These are phyloP conservation scores for Lasioglossum morio DNA, from an alignment of 2,888 invertebrate species.

Conservation along the genomic window DNA sequence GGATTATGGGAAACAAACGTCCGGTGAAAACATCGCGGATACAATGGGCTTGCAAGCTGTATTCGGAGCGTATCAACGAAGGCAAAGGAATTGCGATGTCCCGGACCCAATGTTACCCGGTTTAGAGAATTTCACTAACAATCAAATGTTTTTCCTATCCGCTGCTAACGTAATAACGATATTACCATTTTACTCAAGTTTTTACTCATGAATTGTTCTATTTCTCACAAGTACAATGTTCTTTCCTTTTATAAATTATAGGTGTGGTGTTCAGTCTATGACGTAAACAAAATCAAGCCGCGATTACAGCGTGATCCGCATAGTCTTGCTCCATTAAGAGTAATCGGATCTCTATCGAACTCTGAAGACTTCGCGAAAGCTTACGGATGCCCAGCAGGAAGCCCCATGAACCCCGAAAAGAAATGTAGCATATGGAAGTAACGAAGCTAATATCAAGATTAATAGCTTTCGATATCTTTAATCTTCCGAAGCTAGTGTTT, in stretches of 20 bases:
- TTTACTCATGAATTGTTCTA: too few species aligned
- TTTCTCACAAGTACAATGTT: too few species aligned
- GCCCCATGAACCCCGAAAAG: constrained; percentile 61
- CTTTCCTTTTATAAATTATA: constrained; percentile 10
- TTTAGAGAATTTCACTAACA: constrained; percentile 77
- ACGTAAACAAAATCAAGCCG: accelerated
- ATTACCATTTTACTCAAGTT: constrained; percentile 18
- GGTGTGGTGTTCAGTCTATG: constrained; percentile 45
- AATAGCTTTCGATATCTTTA: background rate
- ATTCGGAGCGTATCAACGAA: constrained; percentile 87
- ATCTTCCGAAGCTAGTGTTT: background rate
- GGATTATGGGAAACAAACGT: constrained; percentile 88
- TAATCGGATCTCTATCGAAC: constrained; percentile 58
- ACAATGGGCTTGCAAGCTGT: constrained; percentile 93
- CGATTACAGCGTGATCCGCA: constrained; percentile 1
- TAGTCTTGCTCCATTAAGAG: constrained; percentile 35
- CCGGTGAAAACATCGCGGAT: constrained; percentile 95
- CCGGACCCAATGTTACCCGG: constrained; percentile 75
- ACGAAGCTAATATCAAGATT: background rate
- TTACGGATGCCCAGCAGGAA: constrained; percentile 54
- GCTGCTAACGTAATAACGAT: constrained; percentile 81
- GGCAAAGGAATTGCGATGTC: constrained; percentile 36
- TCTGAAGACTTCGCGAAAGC: constrained; percentile 58
- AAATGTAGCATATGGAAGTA: constrained; percentile 64
- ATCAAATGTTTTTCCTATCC: constrained; percentile 83